A percentile compares a stretch with the other conserved stretches of the same genome.
Conservation (phyloP, 2,888 invertebrate species). For the Euplagia quadripunctaria region DNA sequence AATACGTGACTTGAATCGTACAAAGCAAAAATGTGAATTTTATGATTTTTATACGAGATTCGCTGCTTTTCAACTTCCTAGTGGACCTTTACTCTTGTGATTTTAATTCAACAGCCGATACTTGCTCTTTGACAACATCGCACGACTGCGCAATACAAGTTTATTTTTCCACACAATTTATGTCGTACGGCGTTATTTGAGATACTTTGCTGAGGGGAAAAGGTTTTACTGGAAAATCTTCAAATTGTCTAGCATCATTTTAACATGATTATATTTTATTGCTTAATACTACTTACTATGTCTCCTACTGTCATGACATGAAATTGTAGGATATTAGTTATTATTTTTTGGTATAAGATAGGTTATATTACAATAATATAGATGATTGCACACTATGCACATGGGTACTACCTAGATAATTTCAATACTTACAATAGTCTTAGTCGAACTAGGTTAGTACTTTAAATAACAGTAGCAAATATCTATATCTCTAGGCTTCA, state of each 20-base stretch:
- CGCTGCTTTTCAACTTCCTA: conserved; percentile 48
- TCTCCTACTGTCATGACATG: too few relatives aligned
- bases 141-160: conserved; percentile 8
- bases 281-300: too few relatives aligned
- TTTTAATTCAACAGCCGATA: conserved; percentile 49
- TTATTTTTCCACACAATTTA: conserved; percentile 30
- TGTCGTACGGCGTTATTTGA: conserved; percentile 18
- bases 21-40: conserved; percentile 61
- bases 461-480: not conserved
- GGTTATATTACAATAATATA: not conserved
- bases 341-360: too few relatives aligned
- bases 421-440: not conserved
- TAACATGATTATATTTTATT: not conserved
- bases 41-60: conserved; percentile 70
- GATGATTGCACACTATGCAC: too few relatives aligned
- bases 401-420: not conserved
- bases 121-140: conserved; percentile 21
- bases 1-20: conserved; percentile 71
- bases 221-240: not conserved
- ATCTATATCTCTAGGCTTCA: not conserved
- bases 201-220: conserved; percentile 14
- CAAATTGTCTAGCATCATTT: not conserved
- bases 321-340: too few relatives aligned
- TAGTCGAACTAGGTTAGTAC: too few relatives aligned
- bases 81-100: conserved; percentile 45